Percentiles rank a stretch among this genome's conserved stretches.
phyloP scores from a whole-genome alignment of 2,888 invertebrate species.

The Eupithecia insigniata region DNA sequence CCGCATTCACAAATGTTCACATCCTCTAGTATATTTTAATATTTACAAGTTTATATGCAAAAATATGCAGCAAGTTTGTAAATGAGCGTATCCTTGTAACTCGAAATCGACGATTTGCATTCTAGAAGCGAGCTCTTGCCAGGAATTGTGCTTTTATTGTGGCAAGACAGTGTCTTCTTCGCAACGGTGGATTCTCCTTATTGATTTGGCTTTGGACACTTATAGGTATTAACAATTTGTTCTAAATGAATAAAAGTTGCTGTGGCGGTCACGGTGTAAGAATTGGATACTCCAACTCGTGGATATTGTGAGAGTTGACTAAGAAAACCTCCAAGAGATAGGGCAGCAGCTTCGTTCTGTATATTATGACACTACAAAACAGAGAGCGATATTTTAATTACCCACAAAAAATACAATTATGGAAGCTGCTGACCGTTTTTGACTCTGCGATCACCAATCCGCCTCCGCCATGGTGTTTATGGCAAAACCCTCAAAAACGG shows the following conservation, averaged over 20 bases:
- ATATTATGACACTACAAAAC: too few relatives aligned
- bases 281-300: too few relatives aligned
- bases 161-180: conserved; percentile 45
- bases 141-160: conserved; percentile 50
- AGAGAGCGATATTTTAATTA: too few relatives aligned
- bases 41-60: conserved; percentile 42
- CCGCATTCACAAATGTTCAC: conserved; percentile 19
- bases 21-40: conserved; percentile 34
- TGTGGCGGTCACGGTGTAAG: too few relatives aligned
- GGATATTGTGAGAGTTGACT: background rate
- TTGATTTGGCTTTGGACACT: conserved; percentile 5
- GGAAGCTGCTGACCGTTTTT: too few relatives aligned
- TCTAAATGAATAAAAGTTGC: too few relatives aligned
- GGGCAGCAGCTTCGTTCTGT: background rate
- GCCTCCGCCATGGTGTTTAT: too few relatives aligned
- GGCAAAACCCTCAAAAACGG: too few relatives aligned
- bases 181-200: conserved; percentile 6
- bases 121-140: conserved; percentile 36
- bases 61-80: conserved; percentile 48
- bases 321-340: background rate
- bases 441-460: too few relatives aligned
- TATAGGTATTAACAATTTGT: background rate
- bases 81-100: conserved; percentile 44
- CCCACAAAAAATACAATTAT: too few relatives aligned
- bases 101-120: conserved; percentile 48